phyloP scores from a whole-genome alignment of 2,113 vertebrate genomes.

The Vicugna pacos region DNA sequence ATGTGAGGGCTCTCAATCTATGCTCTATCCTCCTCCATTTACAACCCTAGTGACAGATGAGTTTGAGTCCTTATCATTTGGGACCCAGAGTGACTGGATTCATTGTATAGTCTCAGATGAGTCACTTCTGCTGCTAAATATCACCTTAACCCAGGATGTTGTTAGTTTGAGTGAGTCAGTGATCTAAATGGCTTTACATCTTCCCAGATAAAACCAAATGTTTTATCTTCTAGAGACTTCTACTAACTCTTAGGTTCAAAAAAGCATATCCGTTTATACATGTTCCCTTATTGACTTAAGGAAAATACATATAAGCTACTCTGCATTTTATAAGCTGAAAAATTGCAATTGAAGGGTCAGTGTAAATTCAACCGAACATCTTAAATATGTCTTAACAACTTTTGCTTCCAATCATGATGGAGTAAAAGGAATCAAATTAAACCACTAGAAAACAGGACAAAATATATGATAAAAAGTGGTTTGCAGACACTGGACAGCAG shows the following conservation, averaged over 20 bases:
- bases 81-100: neutral
- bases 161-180: neutral
- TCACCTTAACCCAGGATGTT: neutral
- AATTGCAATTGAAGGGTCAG: neutral
- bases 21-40: neutral
- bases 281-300: neutral
- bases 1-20: neutral
- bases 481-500: neutral
- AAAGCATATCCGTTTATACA: neutral
- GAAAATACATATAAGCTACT: neutral
- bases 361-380: conserved; percentile 31
- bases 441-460: conserved; percentile 30
- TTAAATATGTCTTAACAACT: conserved; percentile 39
- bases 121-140: conserved; percentile 36
- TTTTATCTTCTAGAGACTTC: conserved; percentile 17
- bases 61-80: neutral
- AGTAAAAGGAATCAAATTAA: conserved; percentile 49
- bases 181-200: conserved; percentile 43
- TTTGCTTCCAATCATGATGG: neutral
- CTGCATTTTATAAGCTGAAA: conserved; percentile 26
- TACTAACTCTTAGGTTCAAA: neutral
- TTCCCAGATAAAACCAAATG: conserved; percentile 4
- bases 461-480: neutral
- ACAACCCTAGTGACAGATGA: neutral
- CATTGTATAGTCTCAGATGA: neutral